These are phyloP conservation scores for Trypoxylon attenuatum DNA, from an alignment of 2,888 invertebrate genomes.

Conservation along the genomic window DNA sequence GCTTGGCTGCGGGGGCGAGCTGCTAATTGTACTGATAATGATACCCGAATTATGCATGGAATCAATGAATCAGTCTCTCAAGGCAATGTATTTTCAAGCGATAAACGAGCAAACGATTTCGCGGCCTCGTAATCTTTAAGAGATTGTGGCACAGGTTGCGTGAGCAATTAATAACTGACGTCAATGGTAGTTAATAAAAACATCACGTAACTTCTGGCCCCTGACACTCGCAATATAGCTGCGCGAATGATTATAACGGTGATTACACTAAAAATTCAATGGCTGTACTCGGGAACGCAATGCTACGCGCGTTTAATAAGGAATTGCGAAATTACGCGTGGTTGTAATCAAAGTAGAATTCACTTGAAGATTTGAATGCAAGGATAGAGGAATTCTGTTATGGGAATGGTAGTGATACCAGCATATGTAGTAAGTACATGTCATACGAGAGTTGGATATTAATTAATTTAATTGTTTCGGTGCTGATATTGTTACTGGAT, in stretches of 20 bases:
- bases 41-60: background rate
- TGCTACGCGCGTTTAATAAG: background rate
- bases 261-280: background rate
- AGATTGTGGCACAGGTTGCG: background rate
- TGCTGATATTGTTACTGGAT: no score
- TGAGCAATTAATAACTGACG: background rate
- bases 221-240: background rate
- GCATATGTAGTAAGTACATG: no score
- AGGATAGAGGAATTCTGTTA: background rate
- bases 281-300: background rate
- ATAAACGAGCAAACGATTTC: background rate
- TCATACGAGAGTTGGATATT: constrained; percentile 63
- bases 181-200: background rate
- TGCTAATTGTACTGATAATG: background rate
- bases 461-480: constrained; percentile 71
- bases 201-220: background rate
- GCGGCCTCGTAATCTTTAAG: background rate
- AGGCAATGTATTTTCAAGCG: background rate
- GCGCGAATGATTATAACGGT: background rate
- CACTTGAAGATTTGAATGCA: background rate
- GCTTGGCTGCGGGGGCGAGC: background rate
- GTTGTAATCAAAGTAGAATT: background rate
- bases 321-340: background rate
- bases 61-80: background rate
- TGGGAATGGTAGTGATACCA: no score